Evolutionary conservation across 1,140 invertebrate species (phyloP).

Genomic region (Sycophaga agraensis): DNA sequence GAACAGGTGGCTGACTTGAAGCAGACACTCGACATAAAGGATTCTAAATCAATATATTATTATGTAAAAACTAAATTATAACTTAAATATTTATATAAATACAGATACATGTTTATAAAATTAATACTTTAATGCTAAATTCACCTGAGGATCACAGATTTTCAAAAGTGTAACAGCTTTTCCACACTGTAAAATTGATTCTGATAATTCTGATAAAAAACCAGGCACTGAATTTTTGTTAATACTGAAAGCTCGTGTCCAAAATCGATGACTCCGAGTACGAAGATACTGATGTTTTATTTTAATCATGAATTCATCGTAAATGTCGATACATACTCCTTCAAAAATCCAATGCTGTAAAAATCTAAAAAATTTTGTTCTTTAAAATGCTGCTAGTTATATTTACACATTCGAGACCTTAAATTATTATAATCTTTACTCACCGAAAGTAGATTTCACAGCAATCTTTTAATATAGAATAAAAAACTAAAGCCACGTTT

Average conservation of each 20-base stretch:
- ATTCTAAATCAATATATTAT: constrained; percentile 50
- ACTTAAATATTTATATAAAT: neutral
- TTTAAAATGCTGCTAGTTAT: no score
- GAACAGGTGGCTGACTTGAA: constrained; percentile 58
- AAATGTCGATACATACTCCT: constrained; percentile 61
- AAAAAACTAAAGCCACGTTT: constrained; percentile 58
- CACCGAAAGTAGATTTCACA: constrained; percentile 67
- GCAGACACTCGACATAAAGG: constrained; percentile 59
- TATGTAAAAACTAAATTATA: neutral
- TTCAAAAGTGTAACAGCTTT: constrained; percentile 64
- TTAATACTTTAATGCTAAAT: neutral
- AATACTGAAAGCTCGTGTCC: constrained; percentile 63
- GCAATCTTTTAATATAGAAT: constrained; percentile 61
- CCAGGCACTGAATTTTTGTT: constrained; percentile 60
- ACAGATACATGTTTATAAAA: no score
- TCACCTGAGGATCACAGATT: constrained; percentile 62
- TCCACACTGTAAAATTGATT: constrained; percentile 64
- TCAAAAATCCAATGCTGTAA: constrained; percentile 68
- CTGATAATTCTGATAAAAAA: constrained; percentile 58
- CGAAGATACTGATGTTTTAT: constrained; percentile 58
- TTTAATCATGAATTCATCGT: constrained; percentile 66
- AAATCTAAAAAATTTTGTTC: constrained; percentile 56
- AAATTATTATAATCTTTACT: constrained; percentile 27
- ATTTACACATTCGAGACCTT: neutral
- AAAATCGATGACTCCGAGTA: constrained; percentile 60